These are phyloP conservation scores for Leucophenga maculata DNA, from an alignment of 2,888 invertebrate genomes.

Conservation along the genomic window DNA sequence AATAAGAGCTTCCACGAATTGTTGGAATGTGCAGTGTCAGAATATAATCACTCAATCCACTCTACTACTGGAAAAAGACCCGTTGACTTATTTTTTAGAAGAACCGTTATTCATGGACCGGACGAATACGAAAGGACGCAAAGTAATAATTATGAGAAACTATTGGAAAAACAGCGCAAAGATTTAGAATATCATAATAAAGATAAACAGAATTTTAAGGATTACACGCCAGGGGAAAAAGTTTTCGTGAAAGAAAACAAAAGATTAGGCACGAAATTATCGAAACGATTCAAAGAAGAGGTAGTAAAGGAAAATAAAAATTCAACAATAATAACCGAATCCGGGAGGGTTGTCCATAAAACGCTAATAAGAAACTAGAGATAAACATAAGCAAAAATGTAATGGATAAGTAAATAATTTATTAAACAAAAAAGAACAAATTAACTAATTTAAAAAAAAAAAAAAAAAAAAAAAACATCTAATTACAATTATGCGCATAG, in stretches of 20 bases:
- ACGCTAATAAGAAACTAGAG: too few species aligned
- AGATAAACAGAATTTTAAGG: not conserved
- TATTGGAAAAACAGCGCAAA: not conserved
- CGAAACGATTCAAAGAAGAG: too few species aligned
- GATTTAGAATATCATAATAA: conserved; percentile 10
- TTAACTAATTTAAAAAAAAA: too few species aligned
- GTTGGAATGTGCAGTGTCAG: not conserved
- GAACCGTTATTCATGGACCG: not conserved
- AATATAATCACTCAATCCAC: conserved; percentile 5
- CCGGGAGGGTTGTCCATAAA: not conserved
- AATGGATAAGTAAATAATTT: too few species aligned
- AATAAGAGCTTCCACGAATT: not conserved
- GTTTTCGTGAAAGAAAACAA: conserved; percentile 1
- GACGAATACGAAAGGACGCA: not conserved
- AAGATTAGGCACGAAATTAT: too few species aligned
- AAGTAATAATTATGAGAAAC: not conserved
- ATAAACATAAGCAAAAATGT: too few species aligned
- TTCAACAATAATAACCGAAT: too few species aligned
- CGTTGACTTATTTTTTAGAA: not conserved
- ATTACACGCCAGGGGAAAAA: not conserved
- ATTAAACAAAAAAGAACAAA: too few species aligned
- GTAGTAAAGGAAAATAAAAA: too few species aligned
- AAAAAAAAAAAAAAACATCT: too few species aligned
- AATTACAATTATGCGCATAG: too few species aligned
- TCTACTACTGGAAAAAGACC: conserved; percentile 1